These are phyloP conservation scores for Ibidorhyncha struthersii DNA, from an alignment of 2,113 vertebrate genomes.

Conservation along the genomic window DNA sequence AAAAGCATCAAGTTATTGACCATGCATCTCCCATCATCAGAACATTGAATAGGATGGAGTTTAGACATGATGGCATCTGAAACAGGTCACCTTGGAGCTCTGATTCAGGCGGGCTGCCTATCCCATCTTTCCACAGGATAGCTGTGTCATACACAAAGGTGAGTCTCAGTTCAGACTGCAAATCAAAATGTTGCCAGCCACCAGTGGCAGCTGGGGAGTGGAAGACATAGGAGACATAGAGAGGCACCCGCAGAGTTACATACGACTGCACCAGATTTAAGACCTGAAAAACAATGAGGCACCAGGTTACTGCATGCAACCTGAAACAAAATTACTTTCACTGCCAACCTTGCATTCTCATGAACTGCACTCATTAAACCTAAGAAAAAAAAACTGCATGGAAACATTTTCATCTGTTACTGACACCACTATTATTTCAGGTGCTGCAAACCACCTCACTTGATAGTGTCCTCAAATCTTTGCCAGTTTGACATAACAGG, in stretches of 20 bases:
- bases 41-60: neutral
- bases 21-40: neutral
- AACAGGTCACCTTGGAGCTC: constrained; percentile 75
- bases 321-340: neutral
- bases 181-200: constrained; percentile 84
- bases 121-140: constrained; percentile 82
- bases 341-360: neutral
- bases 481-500: neutral
- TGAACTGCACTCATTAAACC: neutral
- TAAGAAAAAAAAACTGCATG: neutral
- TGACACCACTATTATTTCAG: neutral
- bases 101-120: constrained; percentile 78
- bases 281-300: constrained; percentile 59
- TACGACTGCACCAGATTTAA: constrained; percentile 79
- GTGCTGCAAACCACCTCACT: neutral
- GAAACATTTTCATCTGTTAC: neutral
- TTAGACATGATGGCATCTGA: neutral
- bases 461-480: neutral
- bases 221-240: constrained; percentile 81
- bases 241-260: constrained; percentile 76
- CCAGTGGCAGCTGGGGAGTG: constrained; percentile 76
- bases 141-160: constrained; percentile 83
- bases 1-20: neutral
- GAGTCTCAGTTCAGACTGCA: constrained; percentile 79
- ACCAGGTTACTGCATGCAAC: neutral